These are phyloP conservation scores for Catocala nupta DNA, from an alignment of 2,888 invertebrate genomes.

Conservation along the genomic window DNA sequence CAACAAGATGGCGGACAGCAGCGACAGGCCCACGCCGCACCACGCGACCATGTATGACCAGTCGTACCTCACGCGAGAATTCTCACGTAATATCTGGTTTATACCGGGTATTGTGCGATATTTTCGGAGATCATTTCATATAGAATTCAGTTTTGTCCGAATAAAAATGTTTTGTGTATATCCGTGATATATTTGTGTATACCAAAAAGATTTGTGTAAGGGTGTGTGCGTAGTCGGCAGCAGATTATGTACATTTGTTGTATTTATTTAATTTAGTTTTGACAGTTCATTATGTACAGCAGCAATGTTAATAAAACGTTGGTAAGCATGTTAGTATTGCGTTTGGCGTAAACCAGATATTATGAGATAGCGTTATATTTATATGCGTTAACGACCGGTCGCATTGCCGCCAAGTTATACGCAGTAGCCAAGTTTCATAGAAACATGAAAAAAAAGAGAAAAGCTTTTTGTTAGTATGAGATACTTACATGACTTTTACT, in stretches of 20 bases:
- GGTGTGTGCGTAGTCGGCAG: conserved; percentile 10
- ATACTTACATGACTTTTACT: conserved; percentile 68
- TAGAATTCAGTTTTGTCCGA: conserved; percentile 12
- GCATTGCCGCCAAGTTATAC: conserved; percentile 57
- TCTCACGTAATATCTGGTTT: conserved; percentile 94
- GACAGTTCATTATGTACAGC: conserved; percentile 63
- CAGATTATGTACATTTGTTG: conserved; percentile 35
- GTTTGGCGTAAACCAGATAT: conserved; percentile 86
- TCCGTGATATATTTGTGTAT: not conserved
- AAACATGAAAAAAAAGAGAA: conserved; percentile 86
- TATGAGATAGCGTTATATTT: conserved; percentile 76
- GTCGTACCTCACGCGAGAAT: conserved; percentile 95
- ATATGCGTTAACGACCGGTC: conserved; percentile 75
- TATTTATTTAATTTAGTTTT: conserved; percentile 33
- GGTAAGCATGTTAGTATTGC: conserved; percentile 84
- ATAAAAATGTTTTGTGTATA: conserved; percentile 6
- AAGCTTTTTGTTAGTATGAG: conserved; percentile 85
- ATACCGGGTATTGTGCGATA: conserved; percentile 57
- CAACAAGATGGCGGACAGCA: conserved; percentile 96
- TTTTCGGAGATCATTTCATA: not conserved
- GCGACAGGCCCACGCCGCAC: conserved; percentile 97
- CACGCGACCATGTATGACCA: conserved; percentile 99
- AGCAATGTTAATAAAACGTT: conserved; percentile 63
- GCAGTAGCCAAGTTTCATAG: conserved; percentile 85
- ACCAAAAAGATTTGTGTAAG: not conserved